Conservation (phyloP, 2,888 invertebrate genomes). For the Himalopsyche tibetana region DNA sequence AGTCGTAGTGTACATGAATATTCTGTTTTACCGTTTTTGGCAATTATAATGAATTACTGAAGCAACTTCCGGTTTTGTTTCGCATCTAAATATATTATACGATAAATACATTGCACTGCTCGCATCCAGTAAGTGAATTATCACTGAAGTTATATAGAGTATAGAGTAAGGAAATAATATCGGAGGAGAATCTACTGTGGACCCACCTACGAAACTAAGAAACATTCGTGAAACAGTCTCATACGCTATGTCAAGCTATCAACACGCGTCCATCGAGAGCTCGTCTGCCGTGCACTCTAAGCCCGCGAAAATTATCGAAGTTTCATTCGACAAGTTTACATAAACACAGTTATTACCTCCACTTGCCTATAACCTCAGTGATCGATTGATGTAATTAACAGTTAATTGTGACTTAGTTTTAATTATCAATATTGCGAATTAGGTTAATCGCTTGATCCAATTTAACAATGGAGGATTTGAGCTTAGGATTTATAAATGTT, state of each 20-base stretch:
- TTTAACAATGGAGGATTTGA: too few species aligned
- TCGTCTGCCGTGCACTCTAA: background rate
- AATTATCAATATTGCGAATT: background rate
- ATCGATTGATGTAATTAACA: background rate
- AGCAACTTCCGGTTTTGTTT: too few species aligned
- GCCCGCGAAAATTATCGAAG: background rate
- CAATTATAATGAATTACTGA: too few species aligned
- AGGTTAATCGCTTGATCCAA: background rate
- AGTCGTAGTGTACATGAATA: too few species aligned
- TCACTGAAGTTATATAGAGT: constrained; percentile 39
- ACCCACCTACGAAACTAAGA: constrained; percentile 26
- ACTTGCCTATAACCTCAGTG: background rate
- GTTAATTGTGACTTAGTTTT: too few species aligned
- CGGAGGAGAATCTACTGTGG: constrained; percentile 24
- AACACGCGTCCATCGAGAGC: constrained; percentile 33
- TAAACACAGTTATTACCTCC: constrained; percentile 8
- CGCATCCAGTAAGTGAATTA: background rate
- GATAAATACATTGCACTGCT: too few species aligned
- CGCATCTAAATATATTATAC: too few species aligned
- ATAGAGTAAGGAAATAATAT: constrained; percentile 34
- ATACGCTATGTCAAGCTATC: constrained; percentile 12
- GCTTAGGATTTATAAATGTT: too few species aligned
- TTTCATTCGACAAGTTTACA: background rate
- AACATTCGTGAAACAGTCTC: constrained; percentile 29
- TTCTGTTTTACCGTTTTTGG: too few species aligned